Percentiles rank a stretch among this genome's conserved stretches.
phyloP scores from a whole-genome alignment of 1,140 invertebrate genomes.

The Dreissena rostriformis region DNA sequence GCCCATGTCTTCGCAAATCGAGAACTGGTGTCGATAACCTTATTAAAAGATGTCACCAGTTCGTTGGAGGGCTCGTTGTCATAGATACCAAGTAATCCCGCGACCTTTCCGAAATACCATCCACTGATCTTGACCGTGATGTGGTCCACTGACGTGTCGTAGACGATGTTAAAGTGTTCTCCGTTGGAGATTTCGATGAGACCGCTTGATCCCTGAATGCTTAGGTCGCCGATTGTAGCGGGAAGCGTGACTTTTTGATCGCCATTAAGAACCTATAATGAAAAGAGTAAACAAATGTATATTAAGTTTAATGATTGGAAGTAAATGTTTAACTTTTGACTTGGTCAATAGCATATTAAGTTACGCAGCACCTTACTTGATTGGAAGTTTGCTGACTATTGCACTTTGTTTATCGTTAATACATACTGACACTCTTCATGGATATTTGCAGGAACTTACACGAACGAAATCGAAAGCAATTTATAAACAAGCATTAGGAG shows the following conservation, averaged over 20 bases:
- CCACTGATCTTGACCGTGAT: constrained; percentile 80
- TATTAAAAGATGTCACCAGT: constrained; percentile 84
- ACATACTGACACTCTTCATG: too few species aligned
- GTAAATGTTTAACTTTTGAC: too few species aligned
- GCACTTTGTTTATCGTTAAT: too few species aligned
- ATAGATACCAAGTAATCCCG: constrained; percentile 92
- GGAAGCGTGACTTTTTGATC: constrained; percentile 80
- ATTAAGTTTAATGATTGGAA: too few species aligned
- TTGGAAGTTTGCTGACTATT: too few species aligned
- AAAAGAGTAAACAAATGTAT: neutral
- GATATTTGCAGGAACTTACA: too few species aligned
- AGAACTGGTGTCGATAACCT: constrained; percentile 77
- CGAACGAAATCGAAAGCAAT: too few species aligned
- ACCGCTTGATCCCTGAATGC: constrained; percentile 80
- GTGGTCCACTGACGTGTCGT: constrained; percentile 68
- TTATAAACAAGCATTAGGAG: too few species aligned
- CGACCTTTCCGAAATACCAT: constrained; percentile 89
- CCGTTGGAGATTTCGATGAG: constrained; percentile 71
- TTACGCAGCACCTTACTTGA: too few species aligned
- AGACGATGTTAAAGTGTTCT: constrained; percentile 76
- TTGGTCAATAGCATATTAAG: too few species aligned
- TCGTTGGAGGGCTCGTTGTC: constrained; percentile 94
- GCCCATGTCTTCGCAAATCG: constrained; percentile 63
- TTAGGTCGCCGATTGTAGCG: constrained; percentile 85
- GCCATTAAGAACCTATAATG: constrained; percentile 81